A percentile compares a stretch with the other conserved stretches of the same genome.
Conservation (phyloP, 2,113 vertebrate species). For the Macroglossus sobrinus region DNA sequence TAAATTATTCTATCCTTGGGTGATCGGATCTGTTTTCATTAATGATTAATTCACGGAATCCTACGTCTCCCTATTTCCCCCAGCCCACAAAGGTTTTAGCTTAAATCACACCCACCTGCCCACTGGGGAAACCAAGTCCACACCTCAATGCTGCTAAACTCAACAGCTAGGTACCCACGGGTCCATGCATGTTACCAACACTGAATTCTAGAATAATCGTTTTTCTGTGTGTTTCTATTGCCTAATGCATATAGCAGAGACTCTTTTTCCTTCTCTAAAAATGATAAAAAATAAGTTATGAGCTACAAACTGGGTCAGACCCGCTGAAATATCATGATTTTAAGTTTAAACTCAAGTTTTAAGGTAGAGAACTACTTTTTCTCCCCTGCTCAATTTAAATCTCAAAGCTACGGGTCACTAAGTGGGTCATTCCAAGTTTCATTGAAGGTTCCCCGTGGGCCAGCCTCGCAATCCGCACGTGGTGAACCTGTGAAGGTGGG, state of each 20-base stretch:
- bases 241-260: background rate
- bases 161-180: background rate
- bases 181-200: background rate
- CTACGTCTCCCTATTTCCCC: background rate
- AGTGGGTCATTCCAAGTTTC: background rate
- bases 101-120: background rate
- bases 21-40: background rate
- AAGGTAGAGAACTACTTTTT: background rate
- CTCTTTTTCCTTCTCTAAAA: background rate
- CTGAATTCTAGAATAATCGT: background rate
- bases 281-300: background rate
- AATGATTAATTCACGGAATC: background rate
- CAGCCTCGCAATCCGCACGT: background rate
- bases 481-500: background rate
- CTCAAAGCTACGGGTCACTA: background rate
- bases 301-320: background rate
- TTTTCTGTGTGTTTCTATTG: slow-evolving; percentile 7
- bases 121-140: slow-evolving; percentile 6
- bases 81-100: background rate
- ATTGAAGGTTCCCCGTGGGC: background rate
- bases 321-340: background rate
- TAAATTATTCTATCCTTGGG: background rate
- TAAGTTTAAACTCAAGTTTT: background rate
- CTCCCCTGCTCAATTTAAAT: background rate
- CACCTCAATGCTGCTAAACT: background rate